These are phyloP conservation scores for Sander vitreus DNA, from an alignment of 2,113 vertebrate genomes.

Conservation along the genomic window DNA sequence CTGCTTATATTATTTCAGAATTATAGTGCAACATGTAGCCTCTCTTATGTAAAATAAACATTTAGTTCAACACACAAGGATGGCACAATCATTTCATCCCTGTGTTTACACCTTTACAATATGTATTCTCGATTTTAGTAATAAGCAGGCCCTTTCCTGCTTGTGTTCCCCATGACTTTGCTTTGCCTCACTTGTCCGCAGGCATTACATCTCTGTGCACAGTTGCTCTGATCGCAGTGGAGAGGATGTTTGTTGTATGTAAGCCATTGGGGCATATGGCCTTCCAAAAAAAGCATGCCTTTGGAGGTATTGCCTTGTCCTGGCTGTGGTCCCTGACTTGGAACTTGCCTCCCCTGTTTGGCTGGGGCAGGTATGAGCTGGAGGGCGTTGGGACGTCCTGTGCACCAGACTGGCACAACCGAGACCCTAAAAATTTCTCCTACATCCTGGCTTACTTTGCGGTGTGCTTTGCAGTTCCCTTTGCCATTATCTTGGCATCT, in stretches of 20 bases:
- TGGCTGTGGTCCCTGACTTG: constrained; percentile 85
- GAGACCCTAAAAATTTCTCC: constrained; percentile 80
- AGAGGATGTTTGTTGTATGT: constrained; percentile 83
- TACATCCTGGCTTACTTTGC: constrained; percentile 83
- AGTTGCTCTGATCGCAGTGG: constrained; percentile 83
- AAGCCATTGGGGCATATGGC: constrained; percentile 79
- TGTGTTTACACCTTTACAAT: neutral
- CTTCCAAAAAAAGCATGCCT: constrained; percentile 76
- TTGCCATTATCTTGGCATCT: constrained; percentile 77
- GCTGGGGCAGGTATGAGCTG: constrained; percentile 85
- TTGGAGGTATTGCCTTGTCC: constrained; percentile 72
- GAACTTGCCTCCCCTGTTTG: constrained; percentile 83
- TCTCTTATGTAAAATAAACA: neutral
- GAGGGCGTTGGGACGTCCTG: constrained; percentile 84
- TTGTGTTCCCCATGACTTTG: neutral
- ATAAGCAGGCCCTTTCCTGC: no score
- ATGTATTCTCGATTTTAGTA: neutral
- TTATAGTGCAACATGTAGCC: neutral
- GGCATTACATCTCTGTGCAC: constrained; percentile 85
- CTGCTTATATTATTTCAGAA: neutral
- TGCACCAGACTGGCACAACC: constrained; percentile 83
- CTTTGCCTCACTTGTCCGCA: constrained; percentile 40
- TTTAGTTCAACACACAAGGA: neutral
- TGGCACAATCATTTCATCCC: neutral
- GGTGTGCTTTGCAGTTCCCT: constrained; percentile 83